Conservation (phyloP, 2,888 invertebrate species). For the Aethes cnicana region DNA sequence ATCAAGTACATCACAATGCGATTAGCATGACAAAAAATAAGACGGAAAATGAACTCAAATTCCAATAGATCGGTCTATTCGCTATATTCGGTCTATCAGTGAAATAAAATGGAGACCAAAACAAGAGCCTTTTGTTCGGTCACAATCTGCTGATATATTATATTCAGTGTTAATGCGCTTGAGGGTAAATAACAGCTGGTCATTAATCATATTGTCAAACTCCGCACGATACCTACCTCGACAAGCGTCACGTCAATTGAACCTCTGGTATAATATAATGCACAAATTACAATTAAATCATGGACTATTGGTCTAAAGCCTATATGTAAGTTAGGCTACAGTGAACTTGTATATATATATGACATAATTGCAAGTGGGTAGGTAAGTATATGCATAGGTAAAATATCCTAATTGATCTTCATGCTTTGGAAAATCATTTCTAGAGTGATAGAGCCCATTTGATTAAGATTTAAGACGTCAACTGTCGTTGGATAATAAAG, state of each 20-base stretch:
- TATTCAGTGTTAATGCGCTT: slow-evolving; percentile 8
- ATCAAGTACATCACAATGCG: slow-evolving; percentile 18
- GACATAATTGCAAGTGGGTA: too few relatives aligned
- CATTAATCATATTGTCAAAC: slow-evolving; percentile 26
- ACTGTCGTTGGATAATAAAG: too few relatives aligned
- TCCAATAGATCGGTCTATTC: slow-evolving; percentile 23
- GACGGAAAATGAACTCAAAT: slow-evolving; percentile 15
- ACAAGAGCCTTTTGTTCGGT: slow-evolving; percentile 29
- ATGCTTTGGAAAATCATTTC: too few relatives aligned
- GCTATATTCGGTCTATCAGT: too few relatives aligned
- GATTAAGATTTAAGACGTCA: too few relatives aligned
- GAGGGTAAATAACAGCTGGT: slow-evolving; percentile 25
- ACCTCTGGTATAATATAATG: not conserved
- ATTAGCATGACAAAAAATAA: slow-evolving; percentile 20
- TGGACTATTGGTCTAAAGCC: too few relatives aligned
- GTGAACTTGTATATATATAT: too few relatives aligned
- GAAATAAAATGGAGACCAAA: slow-evolving; percentile 30
- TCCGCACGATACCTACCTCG: slow-evolving; percentile 7
- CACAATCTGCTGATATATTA: slow-evolving; percentile 29
- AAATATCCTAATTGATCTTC: too few relatives aligned
- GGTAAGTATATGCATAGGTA: too few relatives aligned
- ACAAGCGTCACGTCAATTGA: not conserved
- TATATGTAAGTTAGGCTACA: too few relatives aligned
- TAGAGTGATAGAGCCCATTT: too few relatives aligned
- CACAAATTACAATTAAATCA: not conserved